Evolutionary conservation across 2,113 vertebrate genomes (phyloP), one percentile per base, ranked within the genome.

Genomic region (Capra hircus): DNA sequence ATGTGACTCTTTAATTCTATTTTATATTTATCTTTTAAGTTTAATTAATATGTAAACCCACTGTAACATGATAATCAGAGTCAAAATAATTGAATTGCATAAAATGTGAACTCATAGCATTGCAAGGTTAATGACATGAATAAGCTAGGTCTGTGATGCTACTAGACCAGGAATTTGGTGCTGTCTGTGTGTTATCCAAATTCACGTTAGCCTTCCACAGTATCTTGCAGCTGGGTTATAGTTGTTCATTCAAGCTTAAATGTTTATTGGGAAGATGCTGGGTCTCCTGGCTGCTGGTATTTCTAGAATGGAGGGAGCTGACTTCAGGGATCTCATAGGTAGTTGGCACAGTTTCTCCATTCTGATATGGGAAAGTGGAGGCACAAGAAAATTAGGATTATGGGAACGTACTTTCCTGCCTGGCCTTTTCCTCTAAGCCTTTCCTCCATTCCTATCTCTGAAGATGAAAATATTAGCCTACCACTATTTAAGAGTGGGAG

Each of bases 1-100:
- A 81, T 88, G 53, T 94, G n/a, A 88, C 52, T 87, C n/a, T 40
- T 30, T 78, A 81, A 62, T 90, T 94, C 21, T 53, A 52, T 40
- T 96, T 95, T 87, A 62, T 62, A 77, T 84, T 90, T 4, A 84
- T 80, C 28, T 81, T 82, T 62, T 74, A 91, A 74, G 4, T 96
- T 93, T 55, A 95, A 91, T 88, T 95, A 62, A 87, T 94, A 36
- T 82, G 45, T 91, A 93, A 89, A 86, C 48, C 14, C 19, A 97
- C 15, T 15, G 8, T 74, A 77, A 93, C 40, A 64, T 93, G 67
- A 77, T 95, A 95, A 94, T 86, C 17, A 27, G 4, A 25, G 17
- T 78, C 40, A 92, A 95, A 97, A 62, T 87, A 71, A 83, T 94
- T 95, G 10, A 93, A 83, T 83, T 86, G 16, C 23, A 92, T 62